Conservation (phyloP, 2,888 invertebrate species). For the Lithophane semibrunnea region DNA sequence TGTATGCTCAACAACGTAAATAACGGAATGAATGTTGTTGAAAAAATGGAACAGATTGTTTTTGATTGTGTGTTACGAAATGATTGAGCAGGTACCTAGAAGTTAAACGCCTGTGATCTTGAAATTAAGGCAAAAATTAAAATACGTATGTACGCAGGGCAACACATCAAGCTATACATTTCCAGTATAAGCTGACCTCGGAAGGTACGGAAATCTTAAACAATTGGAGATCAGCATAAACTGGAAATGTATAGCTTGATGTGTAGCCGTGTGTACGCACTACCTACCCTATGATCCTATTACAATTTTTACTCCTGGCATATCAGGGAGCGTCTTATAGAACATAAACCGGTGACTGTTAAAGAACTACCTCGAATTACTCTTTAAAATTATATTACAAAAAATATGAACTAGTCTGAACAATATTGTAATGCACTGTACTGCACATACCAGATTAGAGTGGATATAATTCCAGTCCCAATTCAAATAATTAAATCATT, state of each 20-base stretch:
- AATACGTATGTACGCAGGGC: neutral
- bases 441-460: neutral
- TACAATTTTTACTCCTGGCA: neutral
- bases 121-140: neutral
- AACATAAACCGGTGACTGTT: neutral
- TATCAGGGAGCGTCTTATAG: neutral
- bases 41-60: too few relatives aligned
- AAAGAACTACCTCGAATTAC: neutral
- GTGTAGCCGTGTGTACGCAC: too few relatives aligned
- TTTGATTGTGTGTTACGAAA: too few relatives aligned
- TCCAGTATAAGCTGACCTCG: too few relatives aligned
- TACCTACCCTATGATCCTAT: neutral
- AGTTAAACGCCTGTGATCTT: neutral
- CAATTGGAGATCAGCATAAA: too few relatives aligned
- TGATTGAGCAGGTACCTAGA: too few relatives aligned
- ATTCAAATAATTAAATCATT: conserved; percentile 4
- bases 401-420: neutral
- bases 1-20: too few relatives aligned
- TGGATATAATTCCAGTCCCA: neutral
- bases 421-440: neutral
- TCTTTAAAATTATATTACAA: neutral
- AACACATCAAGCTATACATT: too few relatives aligned
- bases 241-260: too few relatives aligned
- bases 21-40: too few relatives aligned
- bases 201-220: too few relatives aligned